Conservation (phyloP, 1,140 invertebrate genomes). For the Hypsibius dujardini region DNA sequence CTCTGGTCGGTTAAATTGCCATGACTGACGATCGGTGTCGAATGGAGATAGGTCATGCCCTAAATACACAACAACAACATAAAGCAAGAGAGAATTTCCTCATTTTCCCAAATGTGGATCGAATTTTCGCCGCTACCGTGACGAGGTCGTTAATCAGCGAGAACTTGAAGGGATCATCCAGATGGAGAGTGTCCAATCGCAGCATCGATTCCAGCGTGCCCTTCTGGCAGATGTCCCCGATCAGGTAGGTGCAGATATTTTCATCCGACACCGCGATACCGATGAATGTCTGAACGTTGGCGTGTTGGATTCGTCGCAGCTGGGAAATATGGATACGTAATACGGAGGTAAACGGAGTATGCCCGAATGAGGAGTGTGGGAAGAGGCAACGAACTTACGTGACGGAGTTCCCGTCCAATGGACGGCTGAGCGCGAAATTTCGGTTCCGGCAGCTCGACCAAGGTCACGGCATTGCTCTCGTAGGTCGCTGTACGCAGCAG, state of each 20-base stretch:
- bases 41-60: neutral
- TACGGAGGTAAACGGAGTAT: no score
- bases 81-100: no score
- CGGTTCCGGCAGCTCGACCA: no score
- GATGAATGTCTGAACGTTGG: neutral
- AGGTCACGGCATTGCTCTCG: no score
- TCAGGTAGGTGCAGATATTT: neutral
- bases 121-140: neutral
- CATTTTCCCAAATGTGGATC: no score
- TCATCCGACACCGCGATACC: neutral
- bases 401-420: no score
- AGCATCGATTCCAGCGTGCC: neutral
- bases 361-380: no score
- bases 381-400: no score
- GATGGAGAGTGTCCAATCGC: neutral
- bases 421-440: no score
- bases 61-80: neutral
- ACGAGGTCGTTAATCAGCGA: neutral
- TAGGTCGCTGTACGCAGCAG: no score
- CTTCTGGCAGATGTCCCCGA: neutral
- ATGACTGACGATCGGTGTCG: neutral
- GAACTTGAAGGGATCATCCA: neutral
- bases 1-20: neutral
- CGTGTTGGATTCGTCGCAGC: slow-evolving; percentile 3
- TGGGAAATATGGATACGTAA: neutral